phyloP scores from a whole-genome alignment of 1,140 invertebrate species.

The Cephus cinctus region DNA sequence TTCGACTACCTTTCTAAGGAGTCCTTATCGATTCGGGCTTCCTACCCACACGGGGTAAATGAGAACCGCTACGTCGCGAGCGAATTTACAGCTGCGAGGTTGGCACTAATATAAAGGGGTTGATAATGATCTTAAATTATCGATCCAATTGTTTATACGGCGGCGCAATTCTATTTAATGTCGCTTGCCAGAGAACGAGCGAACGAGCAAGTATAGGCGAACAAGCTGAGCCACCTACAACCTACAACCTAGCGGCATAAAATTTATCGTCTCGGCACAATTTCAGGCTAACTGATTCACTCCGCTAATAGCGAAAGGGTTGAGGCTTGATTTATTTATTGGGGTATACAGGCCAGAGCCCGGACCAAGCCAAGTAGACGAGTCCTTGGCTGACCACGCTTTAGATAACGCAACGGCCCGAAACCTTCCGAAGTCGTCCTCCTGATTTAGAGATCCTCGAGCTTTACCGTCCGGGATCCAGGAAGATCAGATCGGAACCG shows the following conservation, averaged over 20 bases:
- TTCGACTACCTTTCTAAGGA: constrained; percentile 11
- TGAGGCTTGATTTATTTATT: constrained; percentile 42
- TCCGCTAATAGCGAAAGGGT: constrained; percentile 40
- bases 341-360: too few relatives aligned
- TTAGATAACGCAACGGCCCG: too few relatives aligned
- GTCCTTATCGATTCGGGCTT: constrained; percentile 8
- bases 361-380: too few relatives aligned
- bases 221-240: constrained; percentile 22
- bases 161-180: constrained; percentile 52
- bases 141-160: constrained; percentile 55
- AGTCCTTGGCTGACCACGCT: too few relatives aligned
- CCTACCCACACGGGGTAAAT: constrained; percentile 23
- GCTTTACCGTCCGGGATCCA: too few relatives aligned
- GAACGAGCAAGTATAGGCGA: constrained; percentile 16
- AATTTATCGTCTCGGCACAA: constrained; percentile 48
- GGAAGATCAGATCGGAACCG: too few relatives aligned
- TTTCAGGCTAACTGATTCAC: constrained; percentile 48
- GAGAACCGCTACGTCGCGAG: constrained; percentile 37
- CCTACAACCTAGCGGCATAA: constrained; percentile 28
- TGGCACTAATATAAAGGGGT: constrained; percentile 45
- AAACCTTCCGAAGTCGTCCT: too few relatives aligned
- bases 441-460: too few relatives aligned
- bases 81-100: constrained; percentile 40
- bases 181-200: constrained; percentile 29
- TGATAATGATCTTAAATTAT: constrained; percentile 57